Conservation (phyloP, 2,113 vertebrate genomes). For the Propithecus coquereli region DNA sequence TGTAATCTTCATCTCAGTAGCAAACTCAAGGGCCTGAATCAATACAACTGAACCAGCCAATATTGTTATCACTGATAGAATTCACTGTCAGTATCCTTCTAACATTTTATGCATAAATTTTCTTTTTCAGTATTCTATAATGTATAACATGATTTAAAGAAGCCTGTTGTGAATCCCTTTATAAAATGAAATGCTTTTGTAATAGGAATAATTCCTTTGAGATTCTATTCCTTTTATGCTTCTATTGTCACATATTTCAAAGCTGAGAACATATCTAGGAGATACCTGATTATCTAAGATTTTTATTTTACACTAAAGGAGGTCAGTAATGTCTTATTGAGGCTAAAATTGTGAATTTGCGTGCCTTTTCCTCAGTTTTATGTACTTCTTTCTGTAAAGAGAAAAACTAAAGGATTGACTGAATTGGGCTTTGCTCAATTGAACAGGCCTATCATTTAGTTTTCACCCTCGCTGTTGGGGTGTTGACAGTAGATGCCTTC, state of each 20-base stretch:
- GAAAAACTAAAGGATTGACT: background rate
- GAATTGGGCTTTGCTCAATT: background rate
- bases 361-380: background rate
- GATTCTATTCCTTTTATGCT: background rate
- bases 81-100: background rate
- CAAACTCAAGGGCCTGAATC: background rate
- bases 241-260: slow-evolving; percentile 18
- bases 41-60: background rate
- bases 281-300: background rate
- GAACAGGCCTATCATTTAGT: background rate
- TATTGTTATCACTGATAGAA: background rate
- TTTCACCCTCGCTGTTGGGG: background rate
- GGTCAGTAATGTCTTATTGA: background rate
- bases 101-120: background rate
- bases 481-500: background rate
- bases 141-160: background rate
- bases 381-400: background rate
- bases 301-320: background rate
- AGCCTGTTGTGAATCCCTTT: background rate
- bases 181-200: slow-evolving; percentile 4
- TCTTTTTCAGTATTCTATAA: background rate
- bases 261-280: background rate
- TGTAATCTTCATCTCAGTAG: background rate
- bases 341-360: slow-evolving; percentile 7
- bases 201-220: background rate